phyloP scores from a whole-genome alignment of 2,113 vertebrate genomes.

The Campylomormyrus tamandua region DNA sequence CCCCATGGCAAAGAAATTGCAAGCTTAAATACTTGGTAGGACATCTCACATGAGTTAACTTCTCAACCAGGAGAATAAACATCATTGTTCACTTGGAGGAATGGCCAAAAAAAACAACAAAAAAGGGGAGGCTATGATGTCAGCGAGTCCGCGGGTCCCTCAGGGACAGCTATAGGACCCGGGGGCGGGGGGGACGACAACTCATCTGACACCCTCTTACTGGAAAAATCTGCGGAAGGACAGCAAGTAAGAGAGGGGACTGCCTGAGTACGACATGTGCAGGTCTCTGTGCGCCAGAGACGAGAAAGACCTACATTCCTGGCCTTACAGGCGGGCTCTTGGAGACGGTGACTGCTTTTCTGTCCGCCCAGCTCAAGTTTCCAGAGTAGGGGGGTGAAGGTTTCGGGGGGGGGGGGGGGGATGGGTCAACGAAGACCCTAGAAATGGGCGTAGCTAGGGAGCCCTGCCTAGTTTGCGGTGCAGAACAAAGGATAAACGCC shows the following conservation, averaged over 20 bases:
- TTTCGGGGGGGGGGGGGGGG: neutral
- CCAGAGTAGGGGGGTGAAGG: neutral
- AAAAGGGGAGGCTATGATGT: too few relatives aligned
- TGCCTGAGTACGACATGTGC: neutral
- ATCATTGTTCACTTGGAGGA: too few relatives aligned
- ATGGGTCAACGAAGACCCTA: neutral
- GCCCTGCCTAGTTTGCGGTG: neutral
- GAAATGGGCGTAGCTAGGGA: neutral
- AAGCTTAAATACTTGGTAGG: too few relatives aligned
- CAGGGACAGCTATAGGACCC: too few relatives aligned
- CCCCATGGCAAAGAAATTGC: too few relatives aligned
- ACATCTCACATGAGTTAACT: too few relatives aligned
- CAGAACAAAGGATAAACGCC: constrained; percentile 15
- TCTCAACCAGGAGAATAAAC: too few relatives aligned
- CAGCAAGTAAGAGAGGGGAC: neutral
- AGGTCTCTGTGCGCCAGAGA: neutral
- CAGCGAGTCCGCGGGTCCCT: too few relatives aligned
- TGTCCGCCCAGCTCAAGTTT: neutral
- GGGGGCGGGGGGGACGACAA: too few relatives aligned
- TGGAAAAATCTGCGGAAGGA: neutral
- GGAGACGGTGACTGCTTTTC: too few relatives aligned
- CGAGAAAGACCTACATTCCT: neutral
- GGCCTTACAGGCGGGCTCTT: neutral
- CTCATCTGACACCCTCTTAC: neutral
- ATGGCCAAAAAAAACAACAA: too few relatives aligned